Evolutionary conservation across 1,140 invertebrate genomes (phyloP).

Genomic region (Dreissena rostriformis): DNA sequence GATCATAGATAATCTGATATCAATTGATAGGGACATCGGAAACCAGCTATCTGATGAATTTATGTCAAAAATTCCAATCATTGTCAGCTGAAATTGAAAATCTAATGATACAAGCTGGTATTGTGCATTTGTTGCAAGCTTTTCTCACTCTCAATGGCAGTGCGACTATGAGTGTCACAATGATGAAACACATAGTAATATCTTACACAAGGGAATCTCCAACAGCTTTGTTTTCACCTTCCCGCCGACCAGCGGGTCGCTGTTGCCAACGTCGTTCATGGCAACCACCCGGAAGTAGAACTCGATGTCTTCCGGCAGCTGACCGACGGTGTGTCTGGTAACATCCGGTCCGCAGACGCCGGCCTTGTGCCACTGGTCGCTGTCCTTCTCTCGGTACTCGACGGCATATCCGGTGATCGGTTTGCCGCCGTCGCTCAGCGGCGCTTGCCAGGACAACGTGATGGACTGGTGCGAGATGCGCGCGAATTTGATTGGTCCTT

Average conservation of each 20-base stretch:
- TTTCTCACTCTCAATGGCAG: not conserved
- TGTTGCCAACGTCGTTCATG: slow-evolving; percentile 47
- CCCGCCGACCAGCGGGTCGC: slow-evolving; percentile 10
- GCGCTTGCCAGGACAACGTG: slow-evolving; percentile 41
- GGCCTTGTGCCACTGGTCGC: slow-evolving; percentile 15
- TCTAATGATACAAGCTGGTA: no score
- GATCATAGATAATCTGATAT: no score
- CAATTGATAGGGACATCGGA: no score
- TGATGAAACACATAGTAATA: not conserved
- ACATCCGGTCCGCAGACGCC: slow-evolving; percentile 15
- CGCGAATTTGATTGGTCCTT: slow-evolving; percentile 33
- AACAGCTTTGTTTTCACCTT: slow-evolving; percentile 41
- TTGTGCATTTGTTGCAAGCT: no score
- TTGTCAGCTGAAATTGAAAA: no score
- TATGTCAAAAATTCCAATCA: no score
- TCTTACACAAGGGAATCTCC: slow-evolving; percentile 50
- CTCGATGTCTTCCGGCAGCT: slow-evolving; percentile 25
- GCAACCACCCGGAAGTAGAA: slow-evolving; percentile 28
- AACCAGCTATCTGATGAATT: no score
- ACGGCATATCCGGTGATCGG: slow-evolving; percentile 34
- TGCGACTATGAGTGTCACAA: not conserved
- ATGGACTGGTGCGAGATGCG: slow-evolving; percentile 30
- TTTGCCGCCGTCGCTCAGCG: slow-evolving; percentile 33
- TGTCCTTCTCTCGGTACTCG: slow-evolving; percentile 29
- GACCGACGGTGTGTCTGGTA: not conserved